Conservation (phyloP, 2,113 vertebrate species). For the Mustela lutreola region DNA sequence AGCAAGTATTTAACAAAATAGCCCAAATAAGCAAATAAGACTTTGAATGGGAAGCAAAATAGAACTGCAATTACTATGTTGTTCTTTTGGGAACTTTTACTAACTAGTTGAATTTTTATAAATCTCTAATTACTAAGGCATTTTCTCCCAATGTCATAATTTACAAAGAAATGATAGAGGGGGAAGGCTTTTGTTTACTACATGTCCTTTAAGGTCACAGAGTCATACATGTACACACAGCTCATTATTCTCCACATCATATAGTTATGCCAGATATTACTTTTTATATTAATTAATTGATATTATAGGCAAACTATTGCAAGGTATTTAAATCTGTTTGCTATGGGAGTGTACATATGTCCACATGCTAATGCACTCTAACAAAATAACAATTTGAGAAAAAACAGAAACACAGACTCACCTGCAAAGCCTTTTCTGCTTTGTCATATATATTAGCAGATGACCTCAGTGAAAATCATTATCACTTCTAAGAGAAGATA, state of each 20-base stretch:
- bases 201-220: neutral
- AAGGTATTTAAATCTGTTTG: neutral
- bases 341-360: neutral
- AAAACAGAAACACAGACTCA: neutral
- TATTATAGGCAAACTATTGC: neutral
- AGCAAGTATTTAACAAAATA: neutral
- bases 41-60: neutral
- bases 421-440: neutral
- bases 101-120: neutral
- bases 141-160: neutral
- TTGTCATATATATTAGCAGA: neutral
- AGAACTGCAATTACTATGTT: neutral
- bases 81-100: neutral
- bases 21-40: neutral
- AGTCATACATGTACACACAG: neutral
- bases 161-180: neutral
- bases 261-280: neutral
- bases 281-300: neutral
- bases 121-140: neutral
- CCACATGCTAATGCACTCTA: neutral
- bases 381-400: neutral
- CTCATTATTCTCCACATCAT: neutral
- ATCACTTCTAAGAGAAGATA: neutral
- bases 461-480: neutral
- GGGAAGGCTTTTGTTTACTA: neutral